Conservation (phyloP, 2,113 vertebrate genomes). For the Cololabis saira region DNA sequence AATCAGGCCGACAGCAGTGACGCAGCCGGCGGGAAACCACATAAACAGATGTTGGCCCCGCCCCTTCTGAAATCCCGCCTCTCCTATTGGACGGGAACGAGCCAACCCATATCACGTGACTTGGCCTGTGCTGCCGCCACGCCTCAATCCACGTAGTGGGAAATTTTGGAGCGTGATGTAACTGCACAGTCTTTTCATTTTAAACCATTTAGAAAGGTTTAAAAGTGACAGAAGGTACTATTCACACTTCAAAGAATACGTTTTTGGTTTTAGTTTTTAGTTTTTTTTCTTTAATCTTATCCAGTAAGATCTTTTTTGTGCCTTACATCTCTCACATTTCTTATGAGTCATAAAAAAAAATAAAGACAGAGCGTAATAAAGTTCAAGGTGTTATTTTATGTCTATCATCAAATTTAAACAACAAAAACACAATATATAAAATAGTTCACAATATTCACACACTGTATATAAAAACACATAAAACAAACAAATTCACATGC, state of each 20-base stretch:
- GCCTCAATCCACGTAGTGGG: conserved; percentile 35
- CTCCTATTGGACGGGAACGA: conserved; percentile 40
- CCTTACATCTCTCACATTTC: too few relatives aligned
- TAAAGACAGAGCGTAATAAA: not conserved
- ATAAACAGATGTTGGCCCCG: conserved; percentile 20
- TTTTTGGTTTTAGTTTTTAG: too few relatives aligned
- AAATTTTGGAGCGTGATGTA: conserved; percentile 18
- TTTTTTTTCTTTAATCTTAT: too few relatives aligned
- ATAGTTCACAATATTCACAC: conserved; percentile 31
- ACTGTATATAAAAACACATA: conserved; percentile 27
- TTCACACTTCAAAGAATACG: too few relatives aligned
- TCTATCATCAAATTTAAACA: conserved; percentile 6
- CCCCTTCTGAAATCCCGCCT: not conserved
- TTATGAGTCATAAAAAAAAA: not conserved
- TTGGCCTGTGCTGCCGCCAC: not conserved
- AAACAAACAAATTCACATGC: conserved; percentile 43
- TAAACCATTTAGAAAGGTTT: too few relatives aligned
- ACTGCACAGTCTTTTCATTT: too few relatives aligned
- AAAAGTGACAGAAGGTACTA: too few relatives aligned
- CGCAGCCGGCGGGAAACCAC: conserved; percentile 56
- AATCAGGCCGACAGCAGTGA: conserved; percentile 42
- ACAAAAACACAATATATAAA: conserved; percentile 25
- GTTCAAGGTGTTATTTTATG: not conserved
- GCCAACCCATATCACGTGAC: not conserved
- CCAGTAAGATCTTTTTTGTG: too few relatives aligned